phyloP scores from a whole-genome alignment of 2,797 vertebrate genomes.

The Scolopax bukidnonensis region DNA sequence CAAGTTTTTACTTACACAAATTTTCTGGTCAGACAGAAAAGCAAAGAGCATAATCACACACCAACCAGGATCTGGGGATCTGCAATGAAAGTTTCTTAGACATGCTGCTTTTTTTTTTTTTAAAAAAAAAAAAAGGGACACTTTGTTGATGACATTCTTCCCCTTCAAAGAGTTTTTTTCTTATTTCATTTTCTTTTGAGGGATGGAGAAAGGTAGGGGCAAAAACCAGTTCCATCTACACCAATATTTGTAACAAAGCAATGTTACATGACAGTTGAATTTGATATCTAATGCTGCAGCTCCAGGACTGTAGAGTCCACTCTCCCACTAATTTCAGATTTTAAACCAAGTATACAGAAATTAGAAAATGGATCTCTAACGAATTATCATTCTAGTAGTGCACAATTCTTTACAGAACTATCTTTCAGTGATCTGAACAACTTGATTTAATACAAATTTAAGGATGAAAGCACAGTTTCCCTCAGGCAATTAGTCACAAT shows the following conservation, averaged over 20 bases:
- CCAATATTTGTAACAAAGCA: not conserved
- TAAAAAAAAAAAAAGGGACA: not conserved
- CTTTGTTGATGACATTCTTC: not conserved
- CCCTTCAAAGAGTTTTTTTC: not conserved
- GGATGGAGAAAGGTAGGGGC: not conserved
- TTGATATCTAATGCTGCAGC: not conserved
- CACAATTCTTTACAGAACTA: not conserved
- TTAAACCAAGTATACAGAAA: not conserved
- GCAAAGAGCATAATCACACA: not conserved
- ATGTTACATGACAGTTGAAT: not conserved
- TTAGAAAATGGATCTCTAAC: not conserved
- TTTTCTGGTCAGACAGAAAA: not conserved
- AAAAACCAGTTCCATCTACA: not conserved
- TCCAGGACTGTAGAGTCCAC: not conserved
- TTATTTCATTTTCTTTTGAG: not conserved
- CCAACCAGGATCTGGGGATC: not conserved
- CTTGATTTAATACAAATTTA: not conserved
- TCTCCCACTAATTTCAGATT: not conserved
- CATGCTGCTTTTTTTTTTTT: fast-evolving
- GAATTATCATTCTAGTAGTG: not conserved
- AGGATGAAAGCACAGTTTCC: not conserved
- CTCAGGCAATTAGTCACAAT: not conserved
- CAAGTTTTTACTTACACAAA: not conserved
- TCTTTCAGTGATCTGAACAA: not conserved
- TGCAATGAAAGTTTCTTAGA: not conserved